Evolutionary conservation across 2,113 vertebrate species (phyloP).

Genomic region (Cnemophilus loriae): DNA sequence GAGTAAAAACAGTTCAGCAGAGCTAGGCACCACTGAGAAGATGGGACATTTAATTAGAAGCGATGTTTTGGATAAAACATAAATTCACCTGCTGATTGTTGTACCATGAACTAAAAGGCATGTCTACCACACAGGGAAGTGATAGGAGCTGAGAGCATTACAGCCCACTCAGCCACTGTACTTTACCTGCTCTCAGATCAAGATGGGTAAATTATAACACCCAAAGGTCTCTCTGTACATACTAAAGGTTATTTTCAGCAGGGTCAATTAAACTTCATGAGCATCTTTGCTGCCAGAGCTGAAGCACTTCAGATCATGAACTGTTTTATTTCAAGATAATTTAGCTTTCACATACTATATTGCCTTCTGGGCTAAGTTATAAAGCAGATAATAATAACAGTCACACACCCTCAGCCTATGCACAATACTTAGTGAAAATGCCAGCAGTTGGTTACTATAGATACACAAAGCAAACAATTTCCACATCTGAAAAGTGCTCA

Average conservation of each 20-base stretch:
- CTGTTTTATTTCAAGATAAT: constrained; percentile 6
- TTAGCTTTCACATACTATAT: not conserved
- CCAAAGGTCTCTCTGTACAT: not conserved
- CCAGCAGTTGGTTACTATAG: constrained; percentile 11
- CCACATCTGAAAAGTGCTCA: not conserved
- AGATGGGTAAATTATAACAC: not conserved
- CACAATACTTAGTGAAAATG: not conserved
- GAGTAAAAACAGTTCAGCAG: not conserved
- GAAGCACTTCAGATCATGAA: not conserved
- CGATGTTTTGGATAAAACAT: not conserved
- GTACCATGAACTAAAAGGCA: not conserved
- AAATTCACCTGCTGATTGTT: not conserved
- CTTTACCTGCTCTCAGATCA: not conserved
- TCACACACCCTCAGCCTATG: not conserved
- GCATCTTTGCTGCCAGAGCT: not conserved
- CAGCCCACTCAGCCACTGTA: not conserved
- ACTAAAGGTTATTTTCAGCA: not conserved
- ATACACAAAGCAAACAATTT: not conserved
- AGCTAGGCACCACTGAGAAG: not conserved
- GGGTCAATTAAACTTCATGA: not conserved
- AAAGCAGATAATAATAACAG: not conserved
- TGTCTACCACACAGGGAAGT: not conserved
- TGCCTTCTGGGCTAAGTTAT: not conserved
- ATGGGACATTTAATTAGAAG: not conserved
- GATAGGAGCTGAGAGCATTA: not conserved